These are phyloP conservation scores for Callipepla squamata DNA, from an alignment of 2,113 vertebrate genomes.

Conservation along the genomic window DNA sequence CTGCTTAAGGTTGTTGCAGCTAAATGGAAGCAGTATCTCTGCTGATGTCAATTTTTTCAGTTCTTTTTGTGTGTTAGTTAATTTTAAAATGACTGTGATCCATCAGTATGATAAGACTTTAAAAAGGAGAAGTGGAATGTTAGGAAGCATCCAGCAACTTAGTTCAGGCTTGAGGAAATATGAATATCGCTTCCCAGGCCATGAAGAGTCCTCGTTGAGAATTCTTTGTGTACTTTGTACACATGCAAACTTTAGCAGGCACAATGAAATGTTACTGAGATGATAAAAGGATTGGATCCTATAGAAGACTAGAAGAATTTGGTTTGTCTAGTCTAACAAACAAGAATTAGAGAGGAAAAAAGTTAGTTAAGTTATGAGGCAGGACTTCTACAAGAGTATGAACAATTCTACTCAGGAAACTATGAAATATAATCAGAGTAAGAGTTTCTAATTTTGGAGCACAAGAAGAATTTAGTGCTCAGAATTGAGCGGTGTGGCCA, in stretches of 20 bases:
- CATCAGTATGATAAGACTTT: not conserved
- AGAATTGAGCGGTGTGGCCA: rapidly evolving
- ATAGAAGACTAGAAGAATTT: not conserved
- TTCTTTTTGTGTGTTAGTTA: not conserved
- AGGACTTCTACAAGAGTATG: not conserved
- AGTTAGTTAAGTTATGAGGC: slow-evolving; percentile 22
- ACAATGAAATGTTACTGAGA: not conserved
- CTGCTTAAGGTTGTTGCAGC: not conserved
- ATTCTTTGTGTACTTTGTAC: not conserved
- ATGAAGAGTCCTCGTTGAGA: not conserved
- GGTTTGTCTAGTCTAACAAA: not conserved
- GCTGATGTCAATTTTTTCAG: rapidly evolving
- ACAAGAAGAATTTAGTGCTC: not conserved
- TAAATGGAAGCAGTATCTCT: not conserved
- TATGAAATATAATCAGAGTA: not conserved
- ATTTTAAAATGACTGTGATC: not conserved
- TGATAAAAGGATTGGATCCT: not conserved
- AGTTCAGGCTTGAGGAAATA: not conserved
- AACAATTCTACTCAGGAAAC: not conserved
- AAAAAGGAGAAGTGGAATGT: not conserved
- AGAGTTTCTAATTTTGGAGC: not conserved
- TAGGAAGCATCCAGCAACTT: not conserved
- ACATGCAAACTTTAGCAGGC: not conserved
- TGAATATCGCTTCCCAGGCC: not conserved
- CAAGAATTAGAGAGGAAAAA: not conserved